Evolutionary conservation across 2,888 invertebrate genomes (phyloP).

Genomic region (Agriopis marginaria): DNA sequence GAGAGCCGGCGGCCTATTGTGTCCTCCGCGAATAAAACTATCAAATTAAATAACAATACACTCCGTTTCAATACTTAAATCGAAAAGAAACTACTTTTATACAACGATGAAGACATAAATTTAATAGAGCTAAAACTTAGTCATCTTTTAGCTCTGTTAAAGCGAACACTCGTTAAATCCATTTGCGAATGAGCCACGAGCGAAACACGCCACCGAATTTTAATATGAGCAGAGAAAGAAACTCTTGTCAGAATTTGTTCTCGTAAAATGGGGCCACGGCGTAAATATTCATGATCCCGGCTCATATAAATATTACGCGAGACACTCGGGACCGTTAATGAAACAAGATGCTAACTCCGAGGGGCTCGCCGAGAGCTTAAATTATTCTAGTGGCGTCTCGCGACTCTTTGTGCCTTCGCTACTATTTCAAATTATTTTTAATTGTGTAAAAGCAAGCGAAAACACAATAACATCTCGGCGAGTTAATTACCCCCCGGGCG

Average conservation of each 20-base stretch:
- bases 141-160: conserved; percentile 10
- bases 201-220: conserved; percentile 46
- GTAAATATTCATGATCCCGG: conserved; percentile 78
- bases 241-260: conserved; percentile 64
- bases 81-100: conserved; percentile 17
- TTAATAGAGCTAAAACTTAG: conserved; percentile 7
- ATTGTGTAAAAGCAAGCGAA: conserved; percentile 79
- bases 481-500: conserved; percentile 72
- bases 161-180: conserved; percentile 37
- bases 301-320: conserved; percentile 76
- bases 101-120: conserved; percentile 21
- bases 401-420: conserved; percentile 69
- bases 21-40: conserved; percentile 60
- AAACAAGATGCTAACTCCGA: conserved; percentile 79
- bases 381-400: conserved; percentile 73
- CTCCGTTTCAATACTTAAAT: conserved; percentile 32
- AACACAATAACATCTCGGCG: conserved; percentile 69
- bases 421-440: conserved; percentile 84
- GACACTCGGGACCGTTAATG: conserved; percentile 71
- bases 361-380: conserved; percentile 66
- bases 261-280: conserved; percentile 58
- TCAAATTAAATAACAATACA: conserved; percentile 66
- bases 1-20: conserved; percentile 51
- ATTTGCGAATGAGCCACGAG: conserved; percentile 35
- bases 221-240: conserved; percentile 56